Evolutionary conservation across 1,140 invertebrate genomes (phyloP), one percentile per base, ranked within the genome.

Genomic region (Lepidurus couesii): DNA sequence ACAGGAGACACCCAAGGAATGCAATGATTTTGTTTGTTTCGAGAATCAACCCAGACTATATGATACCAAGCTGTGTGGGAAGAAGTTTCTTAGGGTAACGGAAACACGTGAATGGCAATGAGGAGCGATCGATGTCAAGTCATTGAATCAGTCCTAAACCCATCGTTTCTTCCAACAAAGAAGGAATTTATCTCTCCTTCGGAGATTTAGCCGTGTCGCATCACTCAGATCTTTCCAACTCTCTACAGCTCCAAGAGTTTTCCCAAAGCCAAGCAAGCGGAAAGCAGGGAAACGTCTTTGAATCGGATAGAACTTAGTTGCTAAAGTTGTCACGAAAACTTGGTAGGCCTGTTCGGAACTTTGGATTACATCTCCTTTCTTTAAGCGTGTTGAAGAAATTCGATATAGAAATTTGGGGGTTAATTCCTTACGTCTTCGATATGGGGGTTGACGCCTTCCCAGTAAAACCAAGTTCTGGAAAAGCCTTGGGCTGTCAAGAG

Each of bases 371-470:
- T 11, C 26, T 47, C 10, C 45, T 11, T 65, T 65, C 53, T 65
- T 65, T 13, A 16, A 21, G 53, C 10, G 3, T 47, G 45, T 5
- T 47, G 1, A 47, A 4, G 45, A 16, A 65, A 65, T 65, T 65
- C 3, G 53, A 65, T 21, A 65, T 65, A n/a, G 21, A 65, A 9
- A 21, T 65, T 65, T n/a, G 3, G 0, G 21, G 53, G 21, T 65
- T n/a, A 65, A 16, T 13, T 21, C 21, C 21, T 65, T 65, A 65
- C 53, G 16, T 65, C 53, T 65, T 65, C 53, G n/a, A 13, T 65
- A 9, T 65, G 53, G 53, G 53, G 53, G 8, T 65, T 21, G 53
- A 65, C 53, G 53, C 53, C 53, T 65, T 65, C 53, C 53, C n/a
- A 65, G 16, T 7, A 11, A 21, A 65, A 65, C 53, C 8, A 65